Evolutionary conservation across 2,888 invertebrate genomes (phyloP).

Genomic region (Orthosia gothica): DNA sequence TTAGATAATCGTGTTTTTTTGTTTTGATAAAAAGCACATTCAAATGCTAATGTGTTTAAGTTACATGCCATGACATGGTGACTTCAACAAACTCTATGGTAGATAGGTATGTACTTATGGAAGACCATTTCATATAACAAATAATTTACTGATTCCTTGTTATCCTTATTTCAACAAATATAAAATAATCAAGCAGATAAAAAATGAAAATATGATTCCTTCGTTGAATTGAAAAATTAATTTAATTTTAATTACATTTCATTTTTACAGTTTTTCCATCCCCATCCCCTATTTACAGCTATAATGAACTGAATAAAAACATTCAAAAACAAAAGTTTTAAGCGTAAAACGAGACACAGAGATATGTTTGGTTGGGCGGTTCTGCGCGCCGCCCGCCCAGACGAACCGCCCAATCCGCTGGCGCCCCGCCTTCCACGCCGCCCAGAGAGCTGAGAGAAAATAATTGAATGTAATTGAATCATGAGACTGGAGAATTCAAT

Average conservation of each 20-base stretch:
- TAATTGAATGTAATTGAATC: conserved; percentile 89
- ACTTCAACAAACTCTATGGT: background rate
- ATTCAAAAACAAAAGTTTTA: conserved; percentile 52
- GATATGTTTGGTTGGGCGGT: conserved; percentile 81
- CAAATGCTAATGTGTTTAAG: conserved; percentile 7
- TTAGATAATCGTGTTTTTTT: conserved; percentile 34
- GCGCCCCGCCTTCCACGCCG: conserved; percentile 82
- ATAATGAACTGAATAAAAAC: conserved; percentile 44
- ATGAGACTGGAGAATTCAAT: conserved; percentile 84
- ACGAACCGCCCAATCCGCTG: conserved; percentile 81
- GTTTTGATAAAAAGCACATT: conserved; percentile 23
- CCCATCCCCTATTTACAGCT: background rate
- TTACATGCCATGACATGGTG: conserved; percentile 19
- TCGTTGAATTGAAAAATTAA: background rate
- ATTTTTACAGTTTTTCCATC: background rate
- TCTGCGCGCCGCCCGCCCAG: conserved; percentile 79
- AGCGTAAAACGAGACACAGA: conserved; percentile 67
- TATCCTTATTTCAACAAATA: background rate
- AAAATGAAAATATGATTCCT: background rate
- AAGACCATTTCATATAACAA: background rate
- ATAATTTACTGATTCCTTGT: no score
- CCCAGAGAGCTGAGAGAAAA: conserved; percentile 75
- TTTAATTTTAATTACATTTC: background rate
- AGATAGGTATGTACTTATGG: background rate
- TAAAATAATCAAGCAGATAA: background rate